These are phyloP conservation scores for Choristoneura fumiferana DNA, from an alignment of 1,140 invertebrate species.

Conservation along the genomic window DNA sequence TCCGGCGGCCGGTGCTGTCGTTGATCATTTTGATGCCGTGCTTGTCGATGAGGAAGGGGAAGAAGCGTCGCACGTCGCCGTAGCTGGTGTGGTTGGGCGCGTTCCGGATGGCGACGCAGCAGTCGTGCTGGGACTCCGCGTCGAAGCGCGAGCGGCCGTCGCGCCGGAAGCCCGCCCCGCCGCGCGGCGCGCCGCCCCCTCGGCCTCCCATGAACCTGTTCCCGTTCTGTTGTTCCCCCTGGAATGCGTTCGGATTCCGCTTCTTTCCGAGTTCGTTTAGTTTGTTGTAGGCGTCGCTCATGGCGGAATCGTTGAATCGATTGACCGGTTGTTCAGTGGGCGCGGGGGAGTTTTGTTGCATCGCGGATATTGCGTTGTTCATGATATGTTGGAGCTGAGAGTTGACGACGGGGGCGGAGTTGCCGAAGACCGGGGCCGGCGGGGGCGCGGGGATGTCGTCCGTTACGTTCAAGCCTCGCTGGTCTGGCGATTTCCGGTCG, in stretches of 20 bases:
- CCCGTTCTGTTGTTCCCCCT: slow-evolving; percentile 53
- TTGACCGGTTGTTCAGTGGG: slow-evolving; percentile 25
- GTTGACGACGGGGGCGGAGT: slow-evolving; percentile 8
- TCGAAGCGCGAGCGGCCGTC: slow-evolving; percentile 52
- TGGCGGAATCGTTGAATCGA: slow-evolving; percentile 51
- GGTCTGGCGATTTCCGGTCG: slow-evolving; percentile 67
- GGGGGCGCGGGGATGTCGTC: slow-evolving; percentile 4
- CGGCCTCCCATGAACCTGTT: slow-evolving; percentile 26
- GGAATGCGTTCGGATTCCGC: slow-evolving; percentile 81
- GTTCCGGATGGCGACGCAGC: slow-evolving; percentile 85
- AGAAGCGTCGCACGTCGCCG: slow-evolving; percentile 89
- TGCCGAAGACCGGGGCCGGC: slow-evolving; percentile 18
- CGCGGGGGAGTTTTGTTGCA: slow-evolving; percentile 28
- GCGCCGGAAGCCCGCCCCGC: slow-evolving; percentile 40
- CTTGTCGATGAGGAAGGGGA: slow-evolving; percentile 87
- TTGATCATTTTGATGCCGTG: slow-evolving; percentile 92
- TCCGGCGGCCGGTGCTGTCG: slow-evolving; percentile 87
- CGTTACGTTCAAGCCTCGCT: too few species aligned
- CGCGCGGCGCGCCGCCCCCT: slow-evolving; percentile 36
- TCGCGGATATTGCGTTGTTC: not conserved
- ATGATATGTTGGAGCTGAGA: slow-evolving; percentile 29
- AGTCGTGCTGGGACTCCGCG: slow-evolving; percentile 40
- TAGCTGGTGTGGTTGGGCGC: slow-evolving; percentile 85
- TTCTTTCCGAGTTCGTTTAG: slow-evolving; percentile 80
- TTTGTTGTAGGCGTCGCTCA: slow-evolving; percentile 62